Evolutionary conservation across 2,888 invertebrate species (phyloP).

Genomic region (Spialia ferax): DNA sequence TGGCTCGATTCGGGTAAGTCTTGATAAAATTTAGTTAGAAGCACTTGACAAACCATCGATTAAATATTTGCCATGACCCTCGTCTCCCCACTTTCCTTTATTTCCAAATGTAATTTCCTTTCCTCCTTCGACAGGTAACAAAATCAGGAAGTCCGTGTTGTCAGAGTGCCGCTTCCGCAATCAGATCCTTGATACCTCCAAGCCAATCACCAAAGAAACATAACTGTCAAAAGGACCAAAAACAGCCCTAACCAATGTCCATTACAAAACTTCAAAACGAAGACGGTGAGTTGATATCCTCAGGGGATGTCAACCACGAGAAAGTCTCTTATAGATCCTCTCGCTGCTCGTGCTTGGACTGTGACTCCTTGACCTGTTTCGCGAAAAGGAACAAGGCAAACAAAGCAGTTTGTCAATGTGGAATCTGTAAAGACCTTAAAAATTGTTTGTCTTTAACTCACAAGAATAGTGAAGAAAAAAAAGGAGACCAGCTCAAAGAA

Average conservation of each 20-base stretch:
- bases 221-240: slow-evolving; percentile 40
- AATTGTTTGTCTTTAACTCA: background rate
- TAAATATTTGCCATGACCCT: background rate
- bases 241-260: slow-evolving; percentile 24
- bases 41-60: background rate
- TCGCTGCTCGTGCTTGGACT: slow-evolving; percentile 61
- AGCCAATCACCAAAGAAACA: slow-evolving; percentile 48
- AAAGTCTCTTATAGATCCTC: slow-evolving; percentile 39
- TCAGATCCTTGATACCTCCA: background rate
- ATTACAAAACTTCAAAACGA: slow-evolving; percentile 9
- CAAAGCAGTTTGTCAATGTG: slow-evolving; percentile 21
- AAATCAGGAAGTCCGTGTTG: slow-evolving; percentile 50
- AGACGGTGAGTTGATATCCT: slow-evolving; percentile 15
- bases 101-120: background rate
- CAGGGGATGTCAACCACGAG: slow-evolving; percentile 16
- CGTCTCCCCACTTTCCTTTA: background rate
- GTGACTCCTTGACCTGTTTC: slow-evolving; percentile 57
- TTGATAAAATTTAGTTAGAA: background rate
- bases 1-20: background rate
- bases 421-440: slow-evolving; percentile 11
- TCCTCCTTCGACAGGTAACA: slow-evolving; percentile 47
- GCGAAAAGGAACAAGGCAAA: slow-evolving; percentile 47
- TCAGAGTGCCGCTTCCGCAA: slow-evolving; percentile 41
- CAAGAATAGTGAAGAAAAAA: background rate
- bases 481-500: background rate